Evolutionary conservation across 2,888 invertebrate species (phyloP).

Genomic region (Cinara cedri): DNA sequence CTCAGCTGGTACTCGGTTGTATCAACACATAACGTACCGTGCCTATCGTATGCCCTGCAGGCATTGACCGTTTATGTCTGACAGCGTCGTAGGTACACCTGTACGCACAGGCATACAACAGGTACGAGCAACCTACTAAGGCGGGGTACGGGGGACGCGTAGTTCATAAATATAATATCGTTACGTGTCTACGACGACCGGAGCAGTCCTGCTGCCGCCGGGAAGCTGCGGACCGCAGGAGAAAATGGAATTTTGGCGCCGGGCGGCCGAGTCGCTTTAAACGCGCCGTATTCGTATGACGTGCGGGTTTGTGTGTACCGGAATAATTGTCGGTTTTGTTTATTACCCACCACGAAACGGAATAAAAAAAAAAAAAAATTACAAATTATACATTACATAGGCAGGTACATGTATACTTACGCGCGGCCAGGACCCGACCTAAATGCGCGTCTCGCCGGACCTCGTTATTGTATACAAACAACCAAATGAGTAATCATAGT

Average conservation of each 20-base stretch:
- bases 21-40: too few species aligned
- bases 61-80: too few species aligned
- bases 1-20: too few species aligned
- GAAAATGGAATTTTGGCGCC: constrained; percentile 44
- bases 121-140: too few species aligned
- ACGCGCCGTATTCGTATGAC: not conserved
- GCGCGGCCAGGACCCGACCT: constrained; percentile 7
- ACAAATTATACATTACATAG: constrained; percentile 25
- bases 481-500: constrained; percentile 49
- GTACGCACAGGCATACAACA: too few species aligned
- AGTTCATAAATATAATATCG: too few species aligned
- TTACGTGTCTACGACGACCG: too few species aligned
- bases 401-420: not conserved
- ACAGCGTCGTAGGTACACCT: too few species aligned
- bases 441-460: not conserved
- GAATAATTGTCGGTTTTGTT: constrained; percentile 32
- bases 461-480: constrained; percentile 38
- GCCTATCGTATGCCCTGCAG: too few species aligned
- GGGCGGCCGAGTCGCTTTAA: constrained; percentile 19
- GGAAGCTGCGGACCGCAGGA: too few species aligned
- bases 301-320: not conserved
- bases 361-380: not conserved
- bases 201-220: too few species aligned
- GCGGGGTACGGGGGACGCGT: too few species aligned
- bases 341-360: not conserved